Evolutionary conservation across 2,888 invertebrate species (phyloP), one percentile per base, ranked within the genome.

Genomic region (Phengaris arion): DNA sequence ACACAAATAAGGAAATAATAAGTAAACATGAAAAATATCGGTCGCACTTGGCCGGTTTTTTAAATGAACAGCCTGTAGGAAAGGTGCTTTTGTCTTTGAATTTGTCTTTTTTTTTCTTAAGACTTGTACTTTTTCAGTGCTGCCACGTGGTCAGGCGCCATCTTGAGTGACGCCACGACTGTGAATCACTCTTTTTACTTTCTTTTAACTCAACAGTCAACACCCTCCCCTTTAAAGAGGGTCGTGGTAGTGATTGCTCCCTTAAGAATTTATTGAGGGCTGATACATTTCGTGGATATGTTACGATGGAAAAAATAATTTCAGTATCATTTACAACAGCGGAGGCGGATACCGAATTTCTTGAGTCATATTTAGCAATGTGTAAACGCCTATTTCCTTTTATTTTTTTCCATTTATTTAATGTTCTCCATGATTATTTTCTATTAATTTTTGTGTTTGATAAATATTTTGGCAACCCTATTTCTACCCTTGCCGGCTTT

Each of bases 191-290:
- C 12, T 35, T 64, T 64, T 64, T 35, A 64, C 35, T 81, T 81
- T 81, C 80, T 82, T 81, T 82, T 82, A 80, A 81, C 81, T 82
- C 77, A 79, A 78, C 79, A 80, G 75, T 76, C 77, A 77, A 68
- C 76, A 75, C 80, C 77, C 79, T 78, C 79, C 76, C 77, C 74
- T 69, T 10, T 74, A 57, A 51, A 76, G 55, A 72, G 74, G 57
- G 75, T 74, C 74, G 64, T 13, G 74, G 59, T 51, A 22, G 48
- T 74, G 74, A 64, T 74, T 74, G 74, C 64, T 74, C 74, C 64
- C 74, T 35, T 64, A 74, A 51, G 64, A 74, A 64, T 64, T 35
- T 35, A 35, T 35, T 64, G 10, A 64, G 64, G 64, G 35, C 64
- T 64, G 35, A 35, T 12, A 45, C 64, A 64, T 64, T 64, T 64